Evolutionary conservation across 2,888 invertebrate genomes (phyloP).

Genomic region (Eulithis prunata): DNA sequence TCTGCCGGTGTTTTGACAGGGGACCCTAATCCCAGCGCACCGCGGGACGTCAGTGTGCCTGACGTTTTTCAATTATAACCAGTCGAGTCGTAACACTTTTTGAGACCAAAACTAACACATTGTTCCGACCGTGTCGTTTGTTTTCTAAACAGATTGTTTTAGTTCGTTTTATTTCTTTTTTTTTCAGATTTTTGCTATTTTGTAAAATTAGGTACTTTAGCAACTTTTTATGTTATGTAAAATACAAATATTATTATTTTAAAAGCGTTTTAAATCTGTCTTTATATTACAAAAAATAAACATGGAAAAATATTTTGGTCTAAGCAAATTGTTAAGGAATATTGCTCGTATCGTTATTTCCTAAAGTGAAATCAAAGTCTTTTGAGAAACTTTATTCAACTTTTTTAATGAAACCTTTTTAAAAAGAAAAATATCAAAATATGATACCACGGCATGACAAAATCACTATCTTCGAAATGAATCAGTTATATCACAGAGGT

Average conservation of each 20-base stretch:
- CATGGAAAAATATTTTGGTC: no score
- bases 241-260: no score
- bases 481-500: slow-evolving; percentile 25
- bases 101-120: slow-evolving; percentile 46
- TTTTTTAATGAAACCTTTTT: background rate
- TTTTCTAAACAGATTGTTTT: slow-evolving; percentile 35
- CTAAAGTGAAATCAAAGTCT: no score
- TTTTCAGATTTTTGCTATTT: background rate
- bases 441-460: background rate
- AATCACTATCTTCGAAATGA: slow-evolving; percentile 16
- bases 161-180: slow-evolving; percentile 13
- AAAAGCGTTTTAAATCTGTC: no score
- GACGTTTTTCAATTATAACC: slow-evolving; percentile 74
- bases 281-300: no score
- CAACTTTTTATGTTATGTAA: no score
- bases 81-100: slow-evolving; percentile 71
- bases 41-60: slow-evolving; percentile 73
- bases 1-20: slow-evolving; percentile 48
- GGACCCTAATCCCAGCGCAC: slow-evolving; percentile 72
- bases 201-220: no score
- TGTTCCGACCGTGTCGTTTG: slow-evolving; percentile 31
- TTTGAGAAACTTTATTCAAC: background rate
- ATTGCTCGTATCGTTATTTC: no score
- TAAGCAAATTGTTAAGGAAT: no score
- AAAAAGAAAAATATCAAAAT: background rate